Evolutionary conservation across 1,140 invertebrate species (phyloP).

Genomic region (Heliconius nattereri): DNA sequence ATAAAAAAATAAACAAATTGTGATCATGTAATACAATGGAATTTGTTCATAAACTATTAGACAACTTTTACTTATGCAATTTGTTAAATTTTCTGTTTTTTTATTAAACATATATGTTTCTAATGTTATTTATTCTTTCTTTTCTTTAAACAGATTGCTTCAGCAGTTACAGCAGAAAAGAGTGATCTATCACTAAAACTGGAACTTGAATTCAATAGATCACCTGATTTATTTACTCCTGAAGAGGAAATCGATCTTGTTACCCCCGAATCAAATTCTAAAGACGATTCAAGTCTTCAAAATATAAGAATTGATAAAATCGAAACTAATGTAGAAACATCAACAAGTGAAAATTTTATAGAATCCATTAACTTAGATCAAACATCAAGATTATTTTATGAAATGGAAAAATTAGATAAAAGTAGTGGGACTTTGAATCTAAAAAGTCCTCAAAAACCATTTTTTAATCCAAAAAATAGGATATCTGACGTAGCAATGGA

Average conservation of each 20-base stretch:
- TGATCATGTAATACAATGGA: too few species aligned
- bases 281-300: not conserved
- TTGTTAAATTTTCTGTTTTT: too few species aligned
- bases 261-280: not conserved
- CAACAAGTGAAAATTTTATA: not conserved
- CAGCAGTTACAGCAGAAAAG: conserved; percentile 2
- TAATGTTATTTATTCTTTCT: not conserved
- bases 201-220: conserved; percentile 23
- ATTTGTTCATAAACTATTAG: too few species aligned
- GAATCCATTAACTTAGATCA: conserved; percentile 10
- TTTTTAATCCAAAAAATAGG: conserved; percentile 23
- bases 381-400: conserved; percentile 56
- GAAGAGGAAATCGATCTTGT: conserved; percentile 28
- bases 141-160: conserved; percentile 26
- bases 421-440: conserved; percentile 56
- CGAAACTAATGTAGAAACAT: not conserved
- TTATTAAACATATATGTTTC: not conserved
- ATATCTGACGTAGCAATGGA: conserved; percentile 29
- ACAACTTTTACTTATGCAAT: too few species aligned
- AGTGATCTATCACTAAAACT: conserved; percentile 1
- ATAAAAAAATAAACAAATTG: too few species aligned
- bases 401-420: conserved; percentile 62
- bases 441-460: conserved; percentile 40
- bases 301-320: not conserved
- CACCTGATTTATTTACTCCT: conserved; percentile 34